Base-by-base conservation (phyloP, 64 coral and sea anemone genomes). In the Orbicella faveolata region DNA sequence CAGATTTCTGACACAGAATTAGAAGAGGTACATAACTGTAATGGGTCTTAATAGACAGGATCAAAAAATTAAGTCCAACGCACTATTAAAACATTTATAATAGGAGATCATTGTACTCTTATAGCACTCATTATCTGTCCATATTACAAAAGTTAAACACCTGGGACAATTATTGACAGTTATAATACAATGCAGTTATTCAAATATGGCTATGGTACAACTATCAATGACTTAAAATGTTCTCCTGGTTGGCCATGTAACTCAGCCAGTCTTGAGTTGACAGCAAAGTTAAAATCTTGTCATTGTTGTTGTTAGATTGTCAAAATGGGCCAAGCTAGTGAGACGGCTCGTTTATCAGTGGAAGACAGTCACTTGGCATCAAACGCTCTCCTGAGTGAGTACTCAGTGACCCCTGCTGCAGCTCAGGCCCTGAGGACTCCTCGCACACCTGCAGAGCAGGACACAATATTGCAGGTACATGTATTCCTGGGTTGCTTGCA, bases 1-100 rank as follows among this genome's bases (percentile, higher is more conserved):
- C 96, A 98, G 84, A 95, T 98, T 10, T 98, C 96, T 68, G 96
- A 98, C 83, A 92, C 87, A 76, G 96, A 98, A 84, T 75, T 98
- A 23, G 96, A 98, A 91, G 96, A 98, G 96, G 96, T 98, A 37
- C 2, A 16, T 75, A 19, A 30, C 1, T 2, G 26, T 25, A 69
- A 3, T 77, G 30, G 25, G 19, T 20, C 9, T 14, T 15, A 14
- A 59, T 16, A 1, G 55, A 59, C 55, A 13, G 10, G 55, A 16
- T 2, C 13, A 16, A 59, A 10, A 59, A 0, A 16, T 12, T 59
- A 6, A 16, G 55, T 0, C 13, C 55, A 59, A 59, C 15, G 55
- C 55, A 59, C 12, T 15, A 10, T 59, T 59, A 16, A 14, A 59
- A 59, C 15, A 59, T 16, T 14, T 12, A 30, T 30, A 30, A 30